Evolutionary conservation across 2,797 vertebrate species (phyloP).

Genomic region (Bufotes viridis): DNA sequence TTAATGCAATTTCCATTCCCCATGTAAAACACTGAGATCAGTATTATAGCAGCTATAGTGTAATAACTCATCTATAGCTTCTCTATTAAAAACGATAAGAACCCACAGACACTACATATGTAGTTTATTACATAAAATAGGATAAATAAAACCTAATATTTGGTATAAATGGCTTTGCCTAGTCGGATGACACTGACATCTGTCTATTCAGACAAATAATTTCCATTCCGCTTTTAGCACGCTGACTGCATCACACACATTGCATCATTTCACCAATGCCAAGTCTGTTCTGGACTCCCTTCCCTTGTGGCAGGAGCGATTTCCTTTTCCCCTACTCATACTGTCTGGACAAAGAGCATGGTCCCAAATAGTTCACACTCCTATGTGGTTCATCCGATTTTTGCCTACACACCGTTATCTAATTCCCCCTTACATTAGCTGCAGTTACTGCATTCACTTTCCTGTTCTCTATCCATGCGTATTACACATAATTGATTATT

Average conservation of each 20-base stretch:
- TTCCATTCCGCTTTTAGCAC: slow-evolving; percentile 16
- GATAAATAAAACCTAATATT: not conserved
- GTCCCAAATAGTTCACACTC: not conserved
- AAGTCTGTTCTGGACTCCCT: not conserved
- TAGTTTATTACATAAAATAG: not conserved
- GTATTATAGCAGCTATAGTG: not conserved
- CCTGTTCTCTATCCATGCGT: not conserved
- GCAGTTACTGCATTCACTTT: not conserved
- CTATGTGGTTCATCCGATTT: not conserved
- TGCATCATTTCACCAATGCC: slow-evolving; percentile 21
- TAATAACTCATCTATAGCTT: not conserved
- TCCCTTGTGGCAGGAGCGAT: slow-evolving; percentile 9
- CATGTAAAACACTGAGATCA: not conserved
- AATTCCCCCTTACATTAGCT: no score
- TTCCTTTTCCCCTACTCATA: slow-evolving; percentile 8
- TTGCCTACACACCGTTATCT: not conserved
- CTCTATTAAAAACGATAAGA: not conserved
- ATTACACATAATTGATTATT: slow-evolving; percentile 10
- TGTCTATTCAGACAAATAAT: not conserved
- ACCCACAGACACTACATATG: not conserved
- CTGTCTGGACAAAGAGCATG: not conserved
- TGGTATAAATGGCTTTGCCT: not conserved
- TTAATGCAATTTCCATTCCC: not conserved
- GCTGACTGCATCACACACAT: not conserved
- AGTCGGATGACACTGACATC: not conserved